Evolutionary conservation across 2,888 invertebrate genomes (phyloP).

Genomic region (Pomacea canaliculata): DNA sequence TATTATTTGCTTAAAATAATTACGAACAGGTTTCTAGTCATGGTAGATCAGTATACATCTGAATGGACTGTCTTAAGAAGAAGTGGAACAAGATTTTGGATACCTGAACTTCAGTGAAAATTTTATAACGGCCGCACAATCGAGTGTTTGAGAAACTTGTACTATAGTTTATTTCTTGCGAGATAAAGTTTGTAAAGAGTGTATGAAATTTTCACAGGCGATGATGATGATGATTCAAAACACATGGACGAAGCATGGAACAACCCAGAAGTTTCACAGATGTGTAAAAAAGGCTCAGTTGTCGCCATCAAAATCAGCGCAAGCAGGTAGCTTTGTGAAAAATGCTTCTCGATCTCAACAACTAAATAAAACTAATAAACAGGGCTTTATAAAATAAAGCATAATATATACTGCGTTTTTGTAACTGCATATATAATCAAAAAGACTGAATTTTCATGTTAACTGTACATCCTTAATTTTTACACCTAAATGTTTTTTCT

Average conservation of each 20-base stretch:
- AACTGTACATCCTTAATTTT: too few relatives aligned
- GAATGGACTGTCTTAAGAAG: too few relatives aligned
- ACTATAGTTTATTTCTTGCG: too few relatives aligned
- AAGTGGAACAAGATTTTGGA: too few relatives aligned
- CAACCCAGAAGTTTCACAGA: constrained; percentile 74
- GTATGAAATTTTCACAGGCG: constrained; percentile 71
- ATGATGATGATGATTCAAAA: constrained; percentile 80
- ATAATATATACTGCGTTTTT: too few relatives aligned
- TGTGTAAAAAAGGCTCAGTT: constrained; percentile 78
- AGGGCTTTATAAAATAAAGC: not conserved
- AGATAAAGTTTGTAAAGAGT: not conserved
- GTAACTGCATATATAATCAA: too few relatives aligned
- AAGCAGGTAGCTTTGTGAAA: constrained; percentile 69
- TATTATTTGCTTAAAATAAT: not conserved
- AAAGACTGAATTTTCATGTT: too few relatives aligned
- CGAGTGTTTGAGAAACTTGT: too few relatives aligned
- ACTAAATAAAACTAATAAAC: not conserved
- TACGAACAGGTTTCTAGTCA: not conserved
- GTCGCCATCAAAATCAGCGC: constrained; percentile 83
- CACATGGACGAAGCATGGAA: constrained; percentile 78
- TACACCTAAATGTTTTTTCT: too few relatives aligned
- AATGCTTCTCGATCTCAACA: not conserved
- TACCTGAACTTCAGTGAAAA: too few relatives aligned
- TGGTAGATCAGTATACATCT: not conserved
- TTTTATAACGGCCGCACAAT: too few relatives aligned